Conservation (phyloP, 2,113 vertebrate species). For the Dromas ardeola region DNA sequence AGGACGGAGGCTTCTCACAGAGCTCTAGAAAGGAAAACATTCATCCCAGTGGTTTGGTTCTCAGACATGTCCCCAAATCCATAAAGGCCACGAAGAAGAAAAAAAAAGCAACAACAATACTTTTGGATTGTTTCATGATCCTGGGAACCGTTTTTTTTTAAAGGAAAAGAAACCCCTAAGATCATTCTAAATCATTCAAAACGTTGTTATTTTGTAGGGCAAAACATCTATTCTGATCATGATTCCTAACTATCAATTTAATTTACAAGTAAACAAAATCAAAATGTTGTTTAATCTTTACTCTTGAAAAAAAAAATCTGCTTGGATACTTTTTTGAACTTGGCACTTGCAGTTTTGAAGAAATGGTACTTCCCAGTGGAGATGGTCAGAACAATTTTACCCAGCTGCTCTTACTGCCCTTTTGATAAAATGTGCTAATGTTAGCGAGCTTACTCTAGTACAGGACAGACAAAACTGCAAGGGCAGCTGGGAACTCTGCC, state of each 20-base stretch:
- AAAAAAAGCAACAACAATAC: too few species aligned
- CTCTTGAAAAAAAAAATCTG: neutral
- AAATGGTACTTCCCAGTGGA: neutral
- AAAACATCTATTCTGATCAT: neutral
- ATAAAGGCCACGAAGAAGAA: neutral
- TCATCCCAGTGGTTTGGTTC: neutral
- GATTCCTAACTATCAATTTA: neutral
- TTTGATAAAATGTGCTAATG: neutral
- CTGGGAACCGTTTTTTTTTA: neutral
- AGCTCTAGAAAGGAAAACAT: neutral
- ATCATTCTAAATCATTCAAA: neutral
- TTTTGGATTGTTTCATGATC: neutral
- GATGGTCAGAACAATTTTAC: neutral
- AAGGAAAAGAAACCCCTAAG: neutral
- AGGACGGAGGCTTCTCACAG: neutral
- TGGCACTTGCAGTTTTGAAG: neutral
- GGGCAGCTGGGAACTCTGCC: neutral
- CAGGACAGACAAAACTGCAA: neutral
- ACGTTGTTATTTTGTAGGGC: neutral
- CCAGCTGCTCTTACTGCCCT: neutral
- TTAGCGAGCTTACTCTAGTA: accelerated
- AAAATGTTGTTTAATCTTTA: neutral
- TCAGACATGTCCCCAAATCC: neutral
- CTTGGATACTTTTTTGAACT: neutral
- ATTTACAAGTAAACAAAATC: neutral